These are phyloP conservation scores for Dendrolimus pini DNA, from an alignment of 2,888 invertebrate genomes.

Conservation along the genomic window DNA sequence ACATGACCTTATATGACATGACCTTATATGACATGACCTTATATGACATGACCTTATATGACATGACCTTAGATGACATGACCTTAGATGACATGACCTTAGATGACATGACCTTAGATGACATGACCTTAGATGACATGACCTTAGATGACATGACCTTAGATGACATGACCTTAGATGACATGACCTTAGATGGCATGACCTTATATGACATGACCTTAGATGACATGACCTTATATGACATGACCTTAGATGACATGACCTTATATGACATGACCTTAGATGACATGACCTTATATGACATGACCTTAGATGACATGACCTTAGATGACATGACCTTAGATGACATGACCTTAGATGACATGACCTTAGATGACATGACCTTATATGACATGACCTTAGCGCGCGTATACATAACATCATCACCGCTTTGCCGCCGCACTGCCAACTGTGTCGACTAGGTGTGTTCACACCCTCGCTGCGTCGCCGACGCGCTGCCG, in stretches of 20 bases:
- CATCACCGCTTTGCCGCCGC: no score
- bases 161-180: constrained; percentile 1
- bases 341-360: background rate
- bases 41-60: constrained; percentile 1
- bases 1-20: constrained; percentile 1
- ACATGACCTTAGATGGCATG: background rate
- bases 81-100: background rate
- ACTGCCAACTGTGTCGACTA: no score
- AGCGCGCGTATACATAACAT: no score
- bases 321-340: no score
- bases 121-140: background rate
- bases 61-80: background rate
- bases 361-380: background rate
- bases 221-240: constrained; percentile 1
- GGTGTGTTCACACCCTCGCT: no score
- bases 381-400: background rate
- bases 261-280: background rate
- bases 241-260: background rate
- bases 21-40: background rate
- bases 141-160: background rate
- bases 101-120: constrained; percentile 1
- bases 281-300: constrained; percentile 1
- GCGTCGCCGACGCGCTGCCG: no score
- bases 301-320: background rate
- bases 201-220: background rate